Evolutionary conservation across 2,113 vertebrate genomes (phyloP), one percentile per base, ranked within the genome.

Genomic region (Melanotaenia duboulayi): DNA sequence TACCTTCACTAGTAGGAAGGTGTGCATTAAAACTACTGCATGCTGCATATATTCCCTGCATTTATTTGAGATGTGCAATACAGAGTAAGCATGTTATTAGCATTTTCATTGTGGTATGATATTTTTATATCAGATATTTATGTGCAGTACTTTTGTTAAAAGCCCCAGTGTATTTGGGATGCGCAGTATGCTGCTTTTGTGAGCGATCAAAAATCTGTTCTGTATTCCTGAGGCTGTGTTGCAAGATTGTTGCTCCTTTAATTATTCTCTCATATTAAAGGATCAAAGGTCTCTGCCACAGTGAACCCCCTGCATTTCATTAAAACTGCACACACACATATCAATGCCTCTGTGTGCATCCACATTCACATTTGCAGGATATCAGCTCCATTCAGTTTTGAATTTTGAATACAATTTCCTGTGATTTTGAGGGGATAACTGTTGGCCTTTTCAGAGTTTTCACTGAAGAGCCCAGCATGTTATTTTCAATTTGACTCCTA

Each of bases 251-350:
- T 93, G 87, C 81, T 82, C 69, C 86, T 93, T 94, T 93, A 94
- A 94, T 94, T 93, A 94, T 94, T 94, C 93, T 92, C 92, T 94
- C 90, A 91, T 92, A 93, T 93, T 92, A 93, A 90, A 90, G 92
- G 92, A 93, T 94, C 93, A 94, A 93, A 94, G 91, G 92, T 92
- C 88, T 85, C 79, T 78, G 90, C 81, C 78, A 76, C 73, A 88
- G 89, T 90, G 74, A 84, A 83, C 62, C 81, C 80, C 64, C 82
- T 89, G 90, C 87, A 91, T 91, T 82, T 86, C 88, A 92, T 92
- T 90, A 92, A 59, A 78, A 67, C 55, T 40, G 4, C 40, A 19
- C 71, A 20, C 65, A 62, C 11, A 51, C 80, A 57, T 25, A 46
- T 44, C 22, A 39, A 17, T 65, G 48, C 57, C 20, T 67, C 23